A percentile compares a stretch with the other conserved stretches of the same genome.
phyloP scores from a whole-genome alignment of 2,797 vertebrate genomes.

The Odontamblyopus rebecca region DNA sequence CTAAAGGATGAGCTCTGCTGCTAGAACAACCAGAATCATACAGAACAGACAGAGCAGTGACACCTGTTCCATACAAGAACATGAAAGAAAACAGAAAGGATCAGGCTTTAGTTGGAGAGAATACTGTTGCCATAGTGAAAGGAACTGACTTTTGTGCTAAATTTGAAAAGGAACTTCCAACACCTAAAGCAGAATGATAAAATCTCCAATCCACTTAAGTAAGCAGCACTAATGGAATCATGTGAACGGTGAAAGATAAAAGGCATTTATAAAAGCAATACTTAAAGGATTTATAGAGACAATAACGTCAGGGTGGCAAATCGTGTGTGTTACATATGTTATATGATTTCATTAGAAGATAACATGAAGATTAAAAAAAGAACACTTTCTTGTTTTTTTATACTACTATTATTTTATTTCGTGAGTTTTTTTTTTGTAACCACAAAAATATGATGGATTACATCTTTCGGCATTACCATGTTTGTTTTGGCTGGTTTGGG shows the following conservation, averaged over 20 bases:
- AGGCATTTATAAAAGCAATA: conserved; percentile 19
- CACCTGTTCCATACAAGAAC: background rate
- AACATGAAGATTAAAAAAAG: too few species aligned
- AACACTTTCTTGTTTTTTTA: too few species aligned
- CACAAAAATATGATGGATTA: too few species aligned
- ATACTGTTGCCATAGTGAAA: conserved; percentile 1
- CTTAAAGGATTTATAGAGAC: conserved; percentile 32
- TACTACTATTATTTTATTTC: too few species aligned
- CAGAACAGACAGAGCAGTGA: background rate
- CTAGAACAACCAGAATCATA: background rate
- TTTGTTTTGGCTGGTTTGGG: too few species aligned
- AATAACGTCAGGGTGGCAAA: background rate
- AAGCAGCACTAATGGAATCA: conserved; percentile 33
- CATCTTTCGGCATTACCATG: too few species aligned
- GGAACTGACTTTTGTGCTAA: conserved; percentile 22
- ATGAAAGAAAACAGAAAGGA: background rate
- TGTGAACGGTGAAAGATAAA: conserved; percentile 30
- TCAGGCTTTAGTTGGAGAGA: background rate
- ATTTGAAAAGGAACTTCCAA: background rate
- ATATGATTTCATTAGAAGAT: too few species aligned
- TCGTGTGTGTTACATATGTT: background rate
- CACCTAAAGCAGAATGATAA: conserved; percentile 20
- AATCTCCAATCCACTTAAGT: conserved; percentile 36
- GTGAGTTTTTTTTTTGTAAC: too few species aligned
- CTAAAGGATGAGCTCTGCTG: background rate